Evolutionary conservation across 2,888 invertebrate species (phyloP).

Genomic region (Stictocephala bisonia): DNA sequence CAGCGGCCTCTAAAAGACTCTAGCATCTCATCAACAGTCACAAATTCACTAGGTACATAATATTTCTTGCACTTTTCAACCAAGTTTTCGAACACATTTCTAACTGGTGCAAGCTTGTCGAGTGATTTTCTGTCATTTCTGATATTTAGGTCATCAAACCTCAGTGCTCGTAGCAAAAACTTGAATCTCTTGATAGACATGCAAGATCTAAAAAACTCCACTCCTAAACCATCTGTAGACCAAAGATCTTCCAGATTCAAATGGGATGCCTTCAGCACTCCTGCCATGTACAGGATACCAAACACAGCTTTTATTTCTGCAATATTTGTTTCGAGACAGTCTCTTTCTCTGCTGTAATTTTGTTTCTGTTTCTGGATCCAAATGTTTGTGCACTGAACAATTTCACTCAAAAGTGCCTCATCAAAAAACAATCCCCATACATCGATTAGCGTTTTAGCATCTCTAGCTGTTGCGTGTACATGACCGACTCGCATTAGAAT

Average conservation of each 20-base stretch:
- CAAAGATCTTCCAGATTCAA: not conserved
- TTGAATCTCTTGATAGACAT: not conserved
- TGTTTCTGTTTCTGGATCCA: not conserved
- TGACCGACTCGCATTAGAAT: too few relatives aligned
- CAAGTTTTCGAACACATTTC: slow-evolving; percentile 30
- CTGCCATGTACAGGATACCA: not conserved
- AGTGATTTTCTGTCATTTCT: not conserved
- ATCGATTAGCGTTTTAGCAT: not conserved
- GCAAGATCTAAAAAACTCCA: not conserved
- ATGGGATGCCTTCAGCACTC: not conserved
- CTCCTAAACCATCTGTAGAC: not conserved
- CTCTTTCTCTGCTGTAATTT: not conserved
- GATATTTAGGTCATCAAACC: slow-evolving; percentile 44
- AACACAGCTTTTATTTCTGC: slow-evolving; percentile 3
- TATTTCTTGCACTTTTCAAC: slow-evolving; percentile 39
- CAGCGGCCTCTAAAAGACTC: slow-evolving; percentile 44
- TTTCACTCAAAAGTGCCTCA: not conserved
- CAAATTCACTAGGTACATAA: slow-evolving; percentile 27
- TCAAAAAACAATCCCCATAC: not conserved
- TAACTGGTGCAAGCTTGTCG: slow-evolving; percentile 44
- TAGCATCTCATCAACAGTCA: slow-evolving; percentile 49
- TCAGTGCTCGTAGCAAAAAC: slow-evolving; percentile 43
- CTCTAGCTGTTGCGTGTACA: too few relatives aligned
- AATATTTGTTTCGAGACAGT: not conserved
- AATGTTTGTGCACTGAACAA: not conserved